Evolutionary conservation across 2,113 vertebrate genomes (phyloP), one percentile per base, ranked within the genome.

Genomic region (Arizona elegans): DNA sequence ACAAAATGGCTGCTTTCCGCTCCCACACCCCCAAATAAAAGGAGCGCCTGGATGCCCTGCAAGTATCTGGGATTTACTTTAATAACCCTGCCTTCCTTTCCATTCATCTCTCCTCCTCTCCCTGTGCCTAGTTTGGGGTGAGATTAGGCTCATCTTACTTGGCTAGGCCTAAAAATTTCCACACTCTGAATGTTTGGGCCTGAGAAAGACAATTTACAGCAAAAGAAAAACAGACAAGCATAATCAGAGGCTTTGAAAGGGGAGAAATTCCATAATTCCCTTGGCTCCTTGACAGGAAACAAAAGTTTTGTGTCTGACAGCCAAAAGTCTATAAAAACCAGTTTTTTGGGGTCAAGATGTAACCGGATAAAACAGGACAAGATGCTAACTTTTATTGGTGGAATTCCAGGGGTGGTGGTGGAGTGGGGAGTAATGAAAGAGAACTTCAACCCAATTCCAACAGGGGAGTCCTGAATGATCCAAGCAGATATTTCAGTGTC

Each of bases 251-350:
- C 81, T 90, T 86, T 87, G 55, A 86, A 93, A 56, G 56, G 47
- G 43, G 47, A 91, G 87, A 86, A 89, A 93, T 93, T 92, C 93
- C 50, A 86, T 38, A 47, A 86, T 50, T 89, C 87, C 87, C 87
- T 33, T 17, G 90, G 23, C 87, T 62, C 93, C 87, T 50, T 50
- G 21, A 91, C 90, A 93, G 93, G 93, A 93, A 93, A 52, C 23
- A 1, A 89, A 89, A 19, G 90, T 87, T 91, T 91, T 89, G 43
- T 89, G 93, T 88, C 13, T 65, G 55, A 89, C 90, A 92, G 70
- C 87, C 70, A 86, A 65, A 87, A 88, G 86, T 56, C 87, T 92
- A 89, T 85, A 86, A 93, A 90, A 92, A 55, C 17, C 93, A 90
- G 93, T 23, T 26, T 53, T 43, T 59, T 56, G 43, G 90, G 87